Evolutionary conservation across 2,888 invertebrate species (phyloP).

Genomic region (Philonicus albiceps): DNA sequence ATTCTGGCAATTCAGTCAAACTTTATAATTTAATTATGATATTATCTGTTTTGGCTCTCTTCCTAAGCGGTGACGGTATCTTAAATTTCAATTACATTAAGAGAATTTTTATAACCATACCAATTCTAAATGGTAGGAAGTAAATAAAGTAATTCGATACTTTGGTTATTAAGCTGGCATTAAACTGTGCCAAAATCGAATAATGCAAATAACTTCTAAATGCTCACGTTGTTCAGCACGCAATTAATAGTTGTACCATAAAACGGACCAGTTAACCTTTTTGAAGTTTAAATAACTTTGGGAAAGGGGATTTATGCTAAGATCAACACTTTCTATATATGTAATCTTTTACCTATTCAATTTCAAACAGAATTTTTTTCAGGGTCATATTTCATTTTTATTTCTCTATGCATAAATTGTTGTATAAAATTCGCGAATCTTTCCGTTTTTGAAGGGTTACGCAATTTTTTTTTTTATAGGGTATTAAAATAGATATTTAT

Average conservation of each 20-base stretch:
- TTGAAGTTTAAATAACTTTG: background rate
- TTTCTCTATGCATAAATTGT: background rate
- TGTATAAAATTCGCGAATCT: background rate
- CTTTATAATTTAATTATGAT: background rate
- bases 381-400: background rate
- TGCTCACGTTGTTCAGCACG: background rate
- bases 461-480: background rate
- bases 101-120: background rate
- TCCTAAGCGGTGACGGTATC: background rate
- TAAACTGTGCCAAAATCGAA: background rate
- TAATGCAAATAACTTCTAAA: background rate
- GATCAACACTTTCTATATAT: background rate
- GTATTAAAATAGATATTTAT: background rate
- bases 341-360: background rate
- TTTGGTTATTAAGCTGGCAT: too few species aligned
- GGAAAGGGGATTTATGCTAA: background rate
- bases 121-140: background rate
- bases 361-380: background rate
- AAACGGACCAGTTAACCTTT: background rate
- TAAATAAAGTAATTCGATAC: background rate
- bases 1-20: background rate
- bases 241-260: background rate
- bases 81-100: background rate
- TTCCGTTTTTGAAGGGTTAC: background rate
- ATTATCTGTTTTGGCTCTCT: too few species aligned